Evolutionary conservation across 2,113 vertebrate species (phyloP), one percentile per base, ranked within the genome.

Genomic region (Empidonax traillii): DNA sequence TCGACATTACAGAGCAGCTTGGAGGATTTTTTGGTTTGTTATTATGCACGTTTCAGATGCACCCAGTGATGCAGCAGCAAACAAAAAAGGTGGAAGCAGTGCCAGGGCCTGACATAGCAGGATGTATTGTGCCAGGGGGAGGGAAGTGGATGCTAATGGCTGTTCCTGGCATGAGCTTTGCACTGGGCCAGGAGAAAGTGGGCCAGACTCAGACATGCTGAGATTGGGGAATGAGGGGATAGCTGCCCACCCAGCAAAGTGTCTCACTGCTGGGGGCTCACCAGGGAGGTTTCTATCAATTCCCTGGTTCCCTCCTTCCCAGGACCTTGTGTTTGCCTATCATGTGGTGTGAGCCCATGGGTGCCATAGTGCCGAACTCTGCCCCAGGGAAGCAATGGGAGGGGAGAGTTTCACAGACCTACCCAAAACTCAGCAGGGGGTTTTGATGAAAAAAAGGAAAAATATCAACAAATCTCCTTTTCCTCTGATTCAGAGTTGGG

Each of bases 381-480:
- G 43, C 18, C 27, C 3, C 28, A 37, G 9, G 5, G 10, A 73
- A 90, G 46, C 3, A 8, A 25, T 9, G 22, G n/a, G 22, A 90
- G 18, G 31, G 8, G 37, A 85, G 6, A 69, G 13, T n/a, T 62
- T 31, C 49, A 28, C 30, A 39, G 39, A 58, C 1, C 3, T 37
- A 37, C 20, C 10, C 37, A 23, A 15, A 62, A 18, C 37, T 84
- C 63, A 69, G 72, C 44, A 92, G 43, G n/a, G 24, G 3, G 7
- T 77, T 92, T 92, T 94, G 66, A 53, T 71, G 67, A 73, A 94
- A 91, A 91, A 93, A 77, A 18, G 31, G 31, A 49, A 85, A 92
- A 85, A 56, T 12, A 83, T 51, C 63, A 80, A 90, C 41, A 14
- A 41, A 59, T 78, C 67, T 93, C 41, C 37, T 87, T 95, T 93